These are phyloP conservation scores for Nephila pilipes DNA, from an alignment of 1,140 invertebrate species.

Conservation along the genomic window DNA sequence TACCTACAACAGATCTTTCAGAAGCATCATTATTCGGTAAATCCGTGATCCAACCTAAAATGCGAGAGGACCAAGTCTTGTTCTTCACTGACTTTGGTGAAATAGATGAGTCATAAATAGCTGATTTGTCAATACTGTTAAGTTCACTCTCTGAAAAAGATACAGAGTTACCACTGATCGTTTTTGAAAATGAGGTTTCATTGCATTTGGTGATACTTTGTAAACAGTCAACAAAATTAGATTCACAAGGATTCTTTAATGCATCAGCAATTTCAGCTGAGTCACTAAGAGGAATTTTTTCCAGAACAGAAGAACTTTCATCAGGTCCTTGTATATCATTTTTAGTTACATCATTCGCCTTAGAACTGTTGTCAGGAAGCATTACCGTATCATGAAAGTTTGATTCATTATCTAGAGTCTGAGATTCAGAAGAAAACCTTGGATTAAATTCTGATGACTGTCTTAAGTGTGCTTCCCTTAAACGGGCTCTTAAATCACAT, in stretches of 20 bases:
- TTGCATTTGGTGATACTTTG: not conserved
- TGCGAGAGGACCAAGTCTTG: conserved; percentile 1
- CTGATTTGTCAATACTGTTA: not conserved
- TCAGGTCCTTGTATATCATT: not conserved
- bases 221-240: conserved; percentile 31
- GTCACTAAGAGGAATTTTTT: not conserved
- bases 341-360: not conserved
- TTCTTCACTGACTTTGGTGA: not conserved
- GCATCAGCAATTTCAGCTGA: conserved; percentile 31
- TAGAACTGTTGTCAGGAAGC: not conserved
- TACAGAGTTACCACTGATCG: not conserved
- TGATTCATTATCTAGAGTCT: not conserved
- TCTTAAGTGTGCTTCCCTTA: conserved; percentile 33
- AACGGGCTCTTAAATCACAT: conserved; percentile 60
- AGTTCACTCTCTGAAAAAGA: not conserved
- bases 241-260: conserved; percentile 23
- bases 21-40: conserved; percentile 1
- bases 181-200: not conserved
- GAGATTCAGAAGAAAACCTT: not conserved
- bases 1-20: not conserved
- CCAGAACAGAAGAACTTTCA: not conserved
- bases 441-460: not conserved
- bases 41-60: conserved; percentile 42
- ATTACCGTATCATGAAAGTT: not conserved
- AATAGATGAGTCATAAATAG: not conserved